Evolutionary conservation across 2,113 vertebrate species (phyloP).

Genomic region (Planiliza haematocheilus): DNA sequence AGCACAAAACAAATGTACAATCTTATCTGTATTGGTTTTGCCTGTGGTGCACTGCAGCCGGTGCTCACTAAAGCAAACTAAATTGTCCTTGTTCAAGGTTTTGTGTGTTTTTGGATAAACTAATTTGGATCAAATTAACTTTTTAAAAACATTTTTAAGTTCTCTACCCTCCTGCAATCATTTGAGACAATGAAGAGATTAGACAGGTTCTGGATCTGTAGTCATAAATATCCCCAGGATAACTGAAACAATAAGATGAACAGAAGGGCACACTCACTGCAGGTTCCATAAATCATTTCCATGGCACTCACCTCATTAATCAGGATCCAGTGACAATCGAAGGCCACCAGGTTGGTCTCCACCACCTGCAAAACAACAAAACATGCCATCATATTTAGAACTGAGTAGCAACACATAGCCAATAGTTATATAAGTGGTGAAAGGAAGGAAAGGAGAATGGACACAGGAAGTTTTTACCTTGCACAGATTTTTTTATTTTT

Average conservation of each 20-base stretch:
- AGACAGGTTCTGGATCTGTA: constrained; percentile 7
- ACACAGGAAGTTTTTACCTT: background rate
- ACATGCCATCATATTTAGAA: constrained; percentile 30
- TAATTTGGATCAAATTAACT: constrained; percentile 11
- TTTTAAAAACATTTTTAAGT: background rate
- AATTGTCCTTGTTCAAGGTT: constrained; percentile 11
- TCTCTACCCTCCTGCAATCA: constrained; percentile 2
- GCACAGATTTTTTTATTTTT: background rate
- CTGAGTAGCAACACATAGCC: background rate
- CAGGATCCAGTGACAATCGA: constrained; percentile 99
- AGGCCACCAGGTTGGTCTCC: constrained; percentile 98
- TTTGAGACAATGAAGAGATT: background rate
- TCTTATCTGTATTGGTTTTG: constrained; percentile 12
- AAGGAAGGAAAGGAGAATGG: background rate
- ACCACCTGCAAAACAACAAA: constrained; percentile 92
- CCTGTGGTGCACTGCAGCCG: background rate
- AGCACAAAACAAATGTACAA: background rate
- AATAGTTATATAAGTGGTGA: background rate
- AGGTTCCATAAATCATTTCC: constrained; percentile 42
- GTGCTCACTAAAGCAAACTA: constrained; percentile 11
- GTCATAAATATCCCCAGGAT: constrained; percentile 25
- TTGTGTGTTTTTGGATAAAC: constrained; percentile 26
- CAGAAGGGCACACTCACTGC: constrained; percentile 16
- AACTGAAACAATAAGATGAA: constrained; percentile 50
- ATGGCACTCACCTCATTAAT: constrained; percentile 94